A percentile compares a stretch with the other conserved stretches of the same genome.
Conservation (phyloP, 2,797 vertebrate genomes). For the Melanotaenia maccullochi region DNA sequence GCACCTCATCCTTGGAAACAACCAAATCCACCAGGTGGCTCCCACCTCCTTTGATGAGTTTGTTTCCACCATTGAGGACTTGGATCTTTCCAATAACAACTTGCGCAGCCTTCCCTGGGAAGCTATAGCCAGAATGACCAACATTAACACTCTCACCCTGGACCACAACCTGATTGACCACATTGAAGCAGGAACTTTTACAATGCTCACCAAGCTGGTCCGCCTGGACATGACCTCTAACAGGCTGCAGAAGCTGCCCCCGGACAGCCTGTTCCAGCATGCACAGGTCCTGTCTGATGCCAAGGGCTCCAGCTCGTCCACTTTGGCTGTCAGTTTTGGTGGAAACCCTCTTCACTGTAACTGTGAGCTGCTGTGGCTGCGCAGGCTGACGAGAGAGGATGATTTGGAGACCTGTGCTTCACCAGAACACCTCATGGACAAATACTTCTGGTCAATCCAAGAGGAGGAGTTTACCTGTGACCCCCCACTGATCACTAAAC, state of each 20-base stretch:
- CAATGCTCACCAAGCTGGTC: conserved; percentile 90
- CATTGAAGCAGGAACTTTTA: conserved; percentile 90
- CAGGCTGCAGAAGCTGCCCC: conserved; percentile 91
- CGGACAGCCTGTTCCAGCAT: conserved; percentile 90
- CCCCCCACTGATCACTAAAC: conserved; percentile 90
- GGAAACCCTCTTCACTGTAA: conserved; percentile 96
- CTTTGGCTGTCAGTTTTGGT: conserved; percentile 90
- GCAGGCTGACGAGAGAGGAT: conserved; percentile 88
- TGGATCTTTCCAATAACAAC: conserved; percentile 96
- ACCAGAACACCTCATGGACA: conserved; percentile 91
- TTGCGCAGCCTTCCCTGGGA: conserved; percentile 92
- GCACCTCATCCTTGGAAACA: conserved; percentile 95
- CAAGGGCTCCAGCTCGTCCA: conserved; percentile 80
- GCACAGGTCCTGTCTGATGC: conserved; percentile 85
- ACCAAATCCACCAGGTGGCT: conserved; percentile 91
- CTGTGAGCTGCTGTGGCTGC: conserved; percentile 94
- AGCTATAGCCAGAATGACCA: conserved; percentile 92
- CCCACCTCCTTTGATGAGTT: conserved; percentile 89
- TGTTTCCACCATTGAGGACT: conserved; percentile 91
- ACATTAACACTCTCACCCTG: conserved; percentile 91
- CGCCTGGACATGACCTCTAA: conserved; percentile 96
- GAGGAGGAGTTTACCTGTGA: conserved; percentile 95
- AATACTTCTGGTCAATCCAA: conserved; percentile 95
- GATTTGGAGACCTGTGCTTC: conserved; percentile 95
- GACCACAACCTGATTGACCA: conserved; percentile 96